Evolutionary conservation across 2,113 vertebrate species (phyloP).

Genomic region (Bombycilla garrulus): DNA sequence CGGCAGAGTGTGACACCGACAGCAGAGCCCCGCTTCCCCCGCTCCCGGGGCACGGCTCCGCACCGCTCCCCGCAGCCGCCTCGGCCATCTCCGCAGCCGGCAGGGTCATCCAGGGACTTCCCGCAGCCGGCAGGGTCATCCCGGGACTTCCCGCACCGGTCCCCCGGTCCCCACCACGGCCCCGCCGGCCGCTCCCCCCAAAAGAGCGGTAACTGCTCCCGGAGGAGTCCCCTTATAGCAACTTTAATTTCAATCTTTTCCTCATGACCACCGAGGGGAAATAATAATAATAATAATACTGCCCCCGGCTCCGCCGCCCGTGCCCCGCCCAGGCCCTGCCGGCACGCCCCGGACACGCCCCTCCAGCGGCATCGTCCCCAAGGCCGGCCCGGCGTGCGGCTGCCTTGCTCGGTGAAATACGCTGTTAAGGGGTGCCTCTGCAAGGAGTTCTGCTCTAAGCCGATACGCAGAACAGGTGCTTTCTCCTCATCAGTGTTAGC

Average conservation of each 20-base stretch:
- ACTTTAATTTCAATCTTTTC: not conserved
- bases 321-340: not conserved
- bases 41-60: not conserved
- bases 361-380: accelerated
- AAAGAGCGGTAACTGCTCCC: not conserved
- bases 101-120: not conserved
- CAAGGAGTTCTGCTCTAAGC: not conserved
- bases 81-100: not conserved
- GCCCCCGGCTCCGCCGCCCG: not conserved
- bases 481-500: not conserved
- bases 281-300: not conserved
- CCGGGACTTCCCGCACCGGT: not conserved
- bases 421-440: not conserved
- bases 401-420: accelerated
- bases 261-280: not conserved
- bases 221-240: not conserved
- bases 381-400: accelerated
- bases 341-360: not conserved
- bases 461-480: not conserved
- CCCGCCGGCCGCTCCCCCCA: not conserved
- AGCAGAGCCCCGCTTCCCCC: not conserved
- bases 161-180: too few species aligned
- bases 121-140: not conserved
- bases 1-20: accelerated
- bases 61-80: not conserved